Evolutionary conservation across 2,113 vertebrate species (phyloP).

Genomic region (Neolamprologus sp.): DNA sequence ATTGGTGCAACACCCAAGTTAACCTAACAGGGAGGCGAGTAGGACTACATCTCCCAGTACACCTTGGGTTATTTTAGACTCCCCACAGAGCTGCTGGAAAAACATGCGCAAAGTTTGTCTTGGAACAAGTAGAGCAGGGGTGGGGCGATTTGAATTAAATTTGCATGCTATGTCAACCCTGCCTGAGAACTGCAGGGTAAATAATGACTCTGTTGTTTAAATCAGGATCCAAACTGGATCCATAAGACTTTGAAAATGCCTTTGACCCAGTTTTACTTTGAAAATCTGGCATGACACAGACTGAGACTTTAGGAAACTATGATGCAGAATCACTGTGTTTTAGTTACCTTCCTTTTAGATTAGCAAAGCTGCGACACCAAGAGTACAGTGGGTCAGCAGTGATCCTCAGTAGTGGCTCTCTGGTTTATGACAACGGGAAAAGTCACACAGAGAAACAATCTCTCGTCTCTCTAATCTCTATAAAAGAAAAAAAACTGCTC

Average conservation of each 20-base stretch:
- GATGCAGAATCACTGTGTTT: not conserved
- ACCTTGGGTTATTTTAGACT: not conserved
- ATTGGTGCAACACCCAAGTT: not conserved
- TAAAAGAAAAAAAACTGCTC: not conserved
- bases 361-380: not conserved
- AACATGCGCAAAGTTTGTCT: not conserved
- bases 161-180: not conserved
- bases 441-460: not conserved
- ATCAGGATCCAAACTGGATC: not conserved
- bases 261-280: not conserved
- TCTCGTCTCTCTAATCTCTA: not conserved
- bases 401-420: not conserved
- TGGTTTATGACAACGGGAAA: not conserved
- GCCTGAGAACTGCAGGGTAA: not conserved
- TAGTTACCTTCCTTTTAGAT: not conserved
- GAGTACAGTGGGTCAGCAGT: not conserved
- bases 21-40: not conserved
- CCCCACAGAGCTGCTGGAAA: not conserved
- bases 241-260: not conserved
- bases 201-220: not conserved
- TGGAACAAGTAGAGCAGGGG: not conserved
- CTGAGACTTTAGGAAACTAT: not conserved
- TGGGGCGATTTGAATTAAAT: not conserved
- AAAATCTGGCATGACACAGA: not conserved
- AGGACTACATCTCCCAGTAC: not conserved